Percentiles rank a stretch among this genome's conserved stretches.
Conservation (phyloP, 2,888 invertebrate genomes). For the Drosophila acutilabella region DNA sequence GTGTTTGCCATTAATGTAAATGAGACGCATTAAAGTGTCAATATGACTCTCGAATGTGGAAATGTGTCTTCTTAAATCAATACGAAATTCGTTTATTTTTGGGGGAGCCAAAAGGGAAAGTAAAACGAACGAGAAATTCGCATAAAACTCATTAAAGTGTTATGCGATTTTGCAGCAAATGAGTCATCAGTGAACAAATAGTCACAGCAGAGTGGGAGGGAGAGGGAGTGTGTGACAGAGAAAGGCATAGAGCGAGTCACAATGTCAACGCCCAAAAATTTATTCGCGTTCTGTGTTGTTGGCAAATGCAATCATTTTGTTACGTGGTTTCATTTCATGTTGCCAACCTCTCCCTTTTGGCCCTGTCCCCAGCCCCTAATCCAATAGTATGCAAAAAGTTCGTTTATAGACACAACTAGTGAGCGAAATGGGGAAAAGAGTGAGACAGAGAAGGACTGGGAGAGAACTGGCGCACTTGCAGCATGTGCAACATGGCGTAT, state of each 20-base stretch:
- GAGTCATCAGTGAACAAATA: slow-evolving; percentile 59
- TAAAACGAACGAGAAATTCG: background rate
- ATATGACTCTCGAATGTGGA: slow-evolving; percentile 61
- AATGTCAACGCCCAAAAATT: slow-evolving; percentile 55
- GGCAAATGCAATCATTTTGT: slow-evolving; percentile 76
- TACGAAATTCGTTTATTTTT: slow-evolving; percentile 20
- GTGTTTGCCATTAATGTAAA: slow-evolving; percentile 67
- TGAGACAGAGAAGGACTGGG: background rate
- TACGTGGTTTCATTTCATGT: slow-evolving; percentile 69
- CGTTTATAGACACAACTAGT: slow-evolving; percentile 58
- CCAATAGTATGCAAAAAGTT: slow-evolving; percentile 72
- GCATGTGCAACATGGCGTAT: slow-evolving; percentile 68
- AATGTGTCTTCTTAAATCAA: slow-evolving; percentile 57
- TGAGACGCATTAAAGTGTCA: slow-evolving; percentile 75
- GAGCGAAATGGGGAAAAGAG: background rate
- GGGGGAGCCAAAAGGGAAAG: background rate
- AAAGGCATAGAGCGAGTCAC: slow-evolving; percentile 1
- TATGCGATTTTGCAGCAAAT: slow-evolving; percentile 64
- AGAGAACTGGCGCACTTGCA: slow-evolving; percentile 6
- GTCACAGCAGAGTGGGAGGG: slow-evolving; percentile 12
- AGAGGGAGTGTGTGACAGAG: background rate
- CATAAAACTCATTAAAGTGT: slow-evolving; percentile 64
- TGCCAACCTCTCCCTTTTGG: background rate
- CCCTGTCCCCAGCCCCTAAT: slow-evolving; percentile 32
- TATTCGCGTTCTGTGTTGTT: slow-evolving; percentile 59